These are phyloP conservation scores for Bettongia penicillata DNA, from an alignment of 2,113 vertebrate species.

Conservation along the genomic window DNA sequence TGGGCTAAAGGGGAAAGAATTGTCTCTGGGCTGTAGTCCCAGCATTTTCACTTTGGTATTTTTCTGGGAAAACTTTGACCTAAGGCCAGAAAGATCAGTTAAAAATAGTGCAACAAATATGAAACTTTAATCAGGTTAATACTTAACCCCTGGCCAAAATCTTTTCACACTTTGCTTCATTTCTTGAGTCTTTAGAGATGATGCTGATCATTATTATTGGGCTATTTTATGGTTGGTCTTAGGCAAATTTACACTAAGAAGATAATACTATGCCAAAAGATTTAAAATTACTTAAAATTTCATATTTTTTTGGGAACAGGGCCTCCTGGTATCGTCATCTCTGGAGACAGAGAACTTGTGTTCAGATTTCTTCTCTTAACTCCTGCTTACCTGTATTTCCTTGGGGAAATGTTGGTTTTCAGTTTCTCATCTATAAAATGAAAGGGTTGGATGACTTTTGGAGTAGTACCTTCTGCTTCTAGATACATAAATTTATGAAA, in stretches of 20 bases:
- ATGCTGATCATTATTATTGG: constrained; percentile 11
- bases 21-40: constrained; percentile 79
- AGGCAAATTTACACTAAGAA: constrained; percentile 9
- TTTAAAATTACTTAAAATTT: constrained; percentile 26
- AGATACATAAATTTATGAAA: not conserved
- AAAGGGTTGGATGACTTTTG: not conserved
- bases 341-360: not conserved
- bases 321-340: not conserved
- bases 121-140: constrained; percentile 81
- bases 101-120: constrained; percentile 84
- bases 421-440: not conserved
- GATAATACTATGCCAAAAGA: constrained; percentile 26
- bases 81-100: constrained; percentile 83
- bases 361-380: not conserved
- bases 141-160: constrained; percentile 65
- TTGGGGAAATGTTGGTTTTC: not conserved
- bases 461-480: not conserved
- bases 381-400: not conserved
- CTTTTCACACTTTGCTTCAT: constrained; percentile 68
- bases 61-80: constrained; percentile 85
- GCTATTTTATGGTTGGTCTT: constrained; percentile 27
- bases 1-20: constrained; percentile 71
- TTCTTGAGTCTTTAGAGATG: constrained; percentile 53
- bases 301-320: not conserved
- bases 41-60: constrained; percentile 81